Base-by-base conservation (phyloP, 2,888 invertebrate genomes). In the Clunio marinus region DNA sequence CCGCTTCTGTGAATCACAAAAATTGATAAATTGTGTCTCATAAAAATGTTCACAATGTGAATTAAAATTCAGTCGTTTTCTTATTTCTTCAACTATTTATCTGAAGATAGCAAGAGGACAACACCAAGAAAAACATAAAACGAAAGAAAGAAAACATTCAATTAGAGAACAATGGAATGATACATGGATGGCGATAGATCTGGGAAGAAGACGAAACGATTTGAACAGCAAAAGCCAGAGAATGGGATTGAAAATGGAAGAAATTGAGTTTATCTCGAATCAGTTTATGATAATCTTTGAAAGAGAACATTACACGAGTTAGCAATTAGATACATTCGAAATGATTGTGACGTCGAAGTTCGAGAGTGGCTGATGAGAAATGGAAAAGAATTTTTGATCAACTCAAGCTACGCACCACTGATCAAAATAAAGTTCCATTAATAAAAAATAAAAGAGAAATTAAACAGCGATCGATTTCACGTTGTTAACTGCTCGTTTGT, bases 151-250 rank as follows among this genome's bases (percentile, higher is more conserved):
- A 22, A 51, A 51, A 51, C 22, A 51, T 51, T 51, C 22, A 51
- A 51, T 51, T 20, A 22, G 20, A 51, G 51, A 51, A 51, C 51
- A 51, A 51, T 51, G 51, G 51, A 51, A 51, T 51, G 22, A 51
- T 51, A 51, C 51, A 51, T 51, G 51, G 41, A 41, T 41, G 20
- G 51, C 51, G 2, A 3, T 41, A 41, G n/a, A 10, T 10, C 41
- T 5, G 15, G 41, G n/a, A 41, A 41, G 41, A 10, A 32, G 32
- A 5, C 32, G 32, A 32, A 32, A 32, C 32, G n/a, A n/a, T n/a
- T n/a, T n/a, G n/a, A n/a, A n/a, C n/a, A n/a, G n/a, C n/a, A n/a
- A n/a, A n/a, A n/a, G 10, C 32, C 10, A 41, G 41, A n/a, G n/a
- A n/a, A n/a, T n/a, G n/a, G n/a, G n/a, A n/a, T n/a, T n/a, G n/a